Conservation (phyloP, 2,113 vertebrate genomes). For the Rhagologus leucostigma region DNA sequence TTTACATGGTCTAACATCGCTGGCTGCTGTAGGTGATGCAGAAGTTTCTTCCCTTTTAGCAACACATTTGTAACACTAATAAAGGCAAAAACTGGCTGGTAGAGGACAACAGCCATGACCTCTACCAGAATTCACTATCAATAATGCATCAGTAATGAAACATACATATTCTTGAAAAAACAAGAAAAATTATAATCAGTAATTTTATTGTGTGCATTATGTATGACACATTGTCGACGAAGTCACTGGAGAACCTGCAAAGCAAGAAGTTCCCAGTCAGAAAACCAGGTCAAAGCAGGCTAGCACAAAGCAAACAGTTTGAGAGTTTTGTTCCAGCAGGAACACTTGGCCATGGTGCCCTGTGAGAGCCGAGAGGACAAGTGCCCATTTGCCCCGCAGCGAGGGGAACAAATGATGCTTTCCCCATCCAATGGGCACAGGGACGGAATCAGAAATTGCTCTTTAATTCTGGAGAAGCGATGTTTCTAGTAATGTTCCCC, state of each 20-base stretch:
- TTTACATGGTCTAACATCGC: not conserved
- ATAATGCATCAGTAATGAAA: not conserved
- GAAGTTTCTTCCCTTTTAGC: not conserved
- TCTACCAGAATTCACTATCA: not conserved
- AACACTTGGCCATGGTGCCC: accelerated
- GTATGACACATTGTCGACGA: not conserved
- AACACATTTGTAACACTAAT: accelerated
- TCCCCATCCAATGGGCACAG: accelerated
- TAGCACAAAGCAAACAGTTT: not conserved
- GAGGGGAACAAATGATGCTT: accelerated
- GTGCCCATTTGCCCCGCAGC: accelerated
- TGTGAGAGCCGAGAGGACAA: not conserved
- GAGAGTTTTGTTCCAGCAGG: not conserved
- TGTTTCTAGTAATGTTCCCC: accelerated
- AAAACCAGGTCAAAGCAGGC: not conserved
- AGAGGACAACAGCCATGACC: accelerated
- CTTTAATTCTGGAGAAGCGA: accelerated
- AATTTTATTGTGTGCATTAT: conserved; percentile 67
- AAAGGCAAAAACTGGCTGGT: not conserved
- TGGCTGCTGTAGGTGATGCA: not conserved
- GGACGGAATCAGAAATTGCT: accelerated
- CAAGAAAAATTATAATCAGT: not conserved
- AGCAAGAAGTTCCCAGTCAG: not conserved
- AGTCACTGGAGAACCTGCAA: conserved; percentile 43
- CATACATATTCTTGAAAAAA: not conserved